Evolutionary conservation across 2,888 invertebrate genomes (phyloP).

Genomic region (Pycnomerus fuliginosus): DNA sequence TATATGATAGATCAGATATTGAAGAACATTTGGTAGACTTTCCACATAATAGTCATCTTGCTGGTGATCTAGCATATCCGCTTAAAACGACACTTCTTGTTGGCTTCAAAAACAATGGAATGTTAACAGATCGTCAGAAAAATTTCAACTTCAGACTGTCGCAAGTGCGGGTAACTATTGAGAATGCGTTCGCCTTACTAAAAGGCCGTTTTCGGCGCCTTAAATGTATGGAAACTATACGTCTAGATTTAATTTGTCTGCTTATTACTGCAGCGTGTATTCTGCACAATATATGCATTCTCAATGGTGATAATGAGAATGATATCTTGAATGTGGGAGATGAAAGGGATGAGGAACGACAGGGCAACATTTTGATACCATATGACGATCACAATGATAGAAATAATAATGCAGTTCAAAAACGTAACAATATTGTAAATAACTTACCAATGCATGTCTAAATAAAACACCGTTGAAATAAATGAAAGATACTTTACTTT

Average conservation of each 20-base stretch:
- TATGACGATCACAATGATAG: too few species aligned
- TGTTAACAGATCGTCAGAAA: constrained; percentile 4
- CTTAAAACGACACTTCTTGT: constrained; percentile 25
- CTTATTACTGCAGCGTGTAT: neutral
- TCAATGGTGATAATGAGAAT: too few species aligned
- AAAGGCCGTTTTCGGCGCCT: neutral
- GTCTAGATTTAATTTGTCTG: neutral
- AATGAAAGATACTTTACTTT: too few species aligned
- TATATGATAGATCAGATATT: constrained; percentile 18
- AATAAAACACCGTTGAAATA: too few species aligned
- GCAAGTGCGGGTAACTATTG: neutral
- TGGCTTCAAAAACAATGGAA: constrained; percentile 24
- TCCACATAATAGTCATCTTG: constrained; percentile 13
- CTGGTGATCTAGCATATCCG: constrained; percentile 28
- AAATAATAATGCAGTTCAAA: too few species aligned
- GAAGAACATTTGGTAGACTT: constrained; percentile 14
- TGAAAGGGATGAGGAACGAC: too few species aligned
- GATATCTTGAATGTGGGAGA: too few species aligned
- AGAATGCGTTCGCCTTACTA: neutral
- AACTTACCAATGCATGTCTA: too few species aligned
- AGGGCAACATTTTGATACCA: too few species aligned
- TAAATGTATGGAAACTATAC: neutral
- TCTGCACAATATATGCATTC: neutral
- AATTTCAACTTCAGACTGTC: neutral
- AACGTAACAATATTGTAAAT: too few species aligned